phyloP scores from a whole-genome alignment of 1,140 invertebrate species.

The Drosophila auraria region DNA sequence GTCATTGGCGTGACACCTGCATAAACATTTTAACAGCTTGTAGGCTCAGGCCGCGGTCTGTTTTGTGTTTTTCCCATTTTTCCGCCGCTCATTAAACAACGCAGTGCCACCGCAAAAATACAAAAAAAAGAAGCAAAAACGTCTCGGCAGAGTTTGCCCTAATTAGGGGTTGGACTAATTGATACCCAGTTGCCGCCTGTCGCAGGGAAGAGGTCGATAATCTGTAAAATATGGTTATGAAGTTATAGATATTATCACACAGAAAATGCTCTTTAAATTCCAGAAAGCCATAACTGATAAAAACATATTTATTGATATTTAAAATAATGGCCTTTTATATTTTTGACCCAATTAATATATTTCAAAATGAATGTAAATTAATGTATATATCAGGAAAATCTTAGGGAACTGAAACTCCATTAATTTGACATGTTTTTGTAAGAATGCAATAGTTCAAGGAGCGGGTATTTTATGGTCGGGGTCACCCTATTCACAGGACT shows the following conservation, averaged over 20 bases:
- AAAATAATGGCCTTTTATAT: too few relatives aligned
- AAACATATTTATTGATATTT: too few relatives aligned
- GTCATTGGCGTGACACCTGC: slow-evolving; percentile 72
- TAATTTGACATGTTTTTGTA: neutral
- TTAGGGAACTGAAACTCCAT: too few relatives aligned
- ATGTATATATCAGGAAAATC: too few relatives aligned
- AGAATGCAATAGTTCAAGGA: neutral
- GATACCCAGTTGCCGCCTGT: slow-evolving; percentile 22
- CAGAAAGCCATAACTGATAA: neutral
- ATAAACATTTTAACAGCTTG: slow-evolving; percentile 80
- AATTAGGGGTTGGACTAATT: slow-evolving; percentile 40
- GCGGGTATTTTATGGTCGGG: neutral
- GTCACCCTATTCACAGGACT: too few relatives aligned
- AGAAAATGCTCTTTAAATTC: too few relatives aligned
- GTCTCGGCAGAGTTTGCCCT: slow-evolving; percentile 15
- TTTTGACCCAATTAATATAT: too few relatives aligned
- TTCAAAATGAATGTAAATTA: too few relatives aligned
- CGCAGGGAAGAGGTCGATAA: slow-evolving; percentile 1
- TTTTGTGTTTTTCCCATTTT: slow-evolving; percentile 35
- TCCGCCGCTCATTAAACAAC: slow-evolving; percentile 43
- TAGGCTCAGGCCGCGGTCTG: slow-evolving; percentile 42
- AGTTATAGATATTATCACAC: neutral
- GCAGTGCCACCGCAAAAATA: slow-evolving; percentile 34
- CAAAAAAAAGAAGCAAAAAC: slow-evolving; percentile 27
- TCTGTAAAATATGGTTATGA: neutral